A percentile compares a stretch with the other conserved stretches of the same genome.
These are phyloP conservation scores for Argyresthia albistria DNA, from an alignment of 2,888 invertebrate species.

Conservation along the genomic window DNA sequence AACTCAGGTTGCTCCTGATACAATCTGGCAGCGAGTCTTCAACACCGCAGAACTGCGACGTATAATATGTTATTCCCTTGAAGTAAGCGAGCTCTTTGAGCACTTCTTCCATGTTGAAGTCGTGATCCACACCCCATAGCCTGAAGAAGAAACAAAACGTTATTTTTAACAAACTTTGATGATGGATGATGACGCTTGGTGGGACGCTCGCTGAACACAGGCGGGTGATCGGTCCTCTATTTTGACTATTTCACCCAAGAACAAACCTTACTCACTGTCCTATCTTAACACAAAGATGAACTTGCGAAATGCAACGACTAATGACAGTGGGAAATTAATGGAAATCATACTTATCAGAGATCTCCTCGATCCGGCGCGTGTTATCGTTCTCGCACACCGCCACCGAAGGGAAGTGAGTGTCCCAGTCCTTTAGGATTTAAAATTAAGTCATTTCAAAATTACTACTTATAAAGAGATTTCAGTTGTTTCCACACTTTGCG, in stretches of 20 bases:
- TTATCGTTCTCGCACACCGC: slow-evolving; percentile 82
- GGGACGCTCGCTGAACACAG: too few species aligned
- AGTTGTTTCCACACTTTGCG: too few species aligned
- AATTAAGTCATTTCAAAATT: too few species aligned
- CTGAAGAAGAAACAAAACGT: slow-evolving; percentile 34
- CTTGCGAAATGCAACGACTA: too few species aligned
- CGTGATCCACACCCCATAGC: slow-evolving; percentile 78
- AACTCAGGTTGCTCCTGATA: slow-evolving; percentile 71
- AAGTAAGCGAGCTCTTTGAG: slow-evolving; percentile 81
- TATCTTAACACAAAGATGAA: too few species aligned
- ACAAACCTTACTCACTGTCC: too few species aligned
- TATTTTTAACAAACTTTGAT: background rate
- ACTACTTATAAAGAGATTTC: too few species aligned
- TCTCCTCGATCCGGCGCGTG: slow-evolving; percentile 74
- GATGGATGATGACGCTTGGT: too few species aligned
- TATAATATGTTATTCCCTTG: slow-evolving; percentile 79
- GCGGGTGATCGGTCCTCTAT: too few species aligned
- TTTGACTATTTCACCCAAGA: too few species aligned
- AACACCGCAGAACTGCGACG: slow-evolving; percentile 76
- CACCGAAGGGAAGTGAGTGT: slow-evolving; percentile 81
- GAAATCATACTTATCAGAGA: slow-evolving; percentile 70
- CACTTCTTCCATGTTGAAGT: slow-evolving; percentile 82
- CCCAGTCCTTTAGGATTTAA: slow-evolving; percentile 65
- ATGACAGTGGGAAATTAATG: too few species aligned
- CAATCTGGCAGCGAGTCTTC: slow-evolving; percentile 68